Evolutionary conservation across 2,888 invertebrate species (phyloP).

Genomic region (Cantharis nigra): DNA sequence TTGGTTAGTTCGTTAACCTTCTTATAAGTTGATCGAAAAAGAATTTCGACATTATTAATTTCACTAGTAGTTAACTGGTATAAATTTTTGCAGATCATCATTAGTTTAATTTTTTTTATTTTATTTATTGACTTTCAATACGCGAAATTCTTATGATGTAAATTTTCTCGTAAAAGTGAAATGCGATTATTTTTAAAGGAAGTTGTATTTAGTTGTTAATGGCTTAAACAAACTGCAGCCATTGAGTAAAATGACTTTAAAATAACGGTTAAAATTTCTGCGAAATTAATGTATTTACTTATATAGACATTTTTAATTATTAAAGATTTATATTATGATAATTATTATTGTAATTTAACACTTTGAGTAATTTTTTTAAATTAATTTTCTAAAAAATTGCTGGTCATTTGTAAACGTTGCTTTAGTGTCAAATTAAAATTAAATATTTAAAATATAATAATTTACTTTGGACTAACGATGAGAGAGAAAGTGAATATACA

Average conservation of each 20-base stretch:
- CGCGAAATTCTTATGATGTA: not conserved
- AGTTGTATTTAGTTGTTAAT: not conserved
- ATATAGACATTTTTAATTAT: not conserved
- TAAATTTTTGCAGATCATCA: slow-evolving; percentile 2
- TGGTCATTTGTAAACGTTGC: not conserved
- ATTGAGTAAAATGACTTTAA: not conserved
- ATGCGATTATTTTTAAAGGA: not conserved
- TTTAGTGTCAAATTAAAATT: not conserved
- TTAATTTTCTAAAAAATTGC: not conserved
- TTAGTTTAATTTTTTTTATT: not conserved
- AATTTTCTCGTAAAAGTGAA: not conserved
- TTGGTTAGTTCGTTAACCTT: slow-evolving; percentile 18
- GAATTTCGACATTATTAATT: slow-evolving; percentile 17
- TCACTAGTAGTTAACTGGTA: slow-evolving; percentile 2
- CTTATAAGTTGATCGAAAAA: slow-evolving; percentile 13
- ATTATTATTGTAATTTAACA: not conserved
- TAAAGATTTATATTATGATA: not conserved
- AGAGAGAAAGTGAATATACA: not conserved
- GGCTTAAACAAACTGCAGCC: not conserved
- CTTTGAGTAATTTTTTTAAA: not conserved
- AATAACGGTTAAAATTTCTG: not conserved
- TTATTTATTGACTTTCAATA: not conserved
- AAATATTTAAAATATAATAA: not conserved
- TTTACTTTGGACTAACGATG: not conserved
- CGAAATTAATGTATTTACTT: not conserved